Evolutionary conservation across 2,113 vertebrate genomes (phyloP), one percentile per base, ranked within the genome.

Genomic region (Pituophis catenifer): DNA sequence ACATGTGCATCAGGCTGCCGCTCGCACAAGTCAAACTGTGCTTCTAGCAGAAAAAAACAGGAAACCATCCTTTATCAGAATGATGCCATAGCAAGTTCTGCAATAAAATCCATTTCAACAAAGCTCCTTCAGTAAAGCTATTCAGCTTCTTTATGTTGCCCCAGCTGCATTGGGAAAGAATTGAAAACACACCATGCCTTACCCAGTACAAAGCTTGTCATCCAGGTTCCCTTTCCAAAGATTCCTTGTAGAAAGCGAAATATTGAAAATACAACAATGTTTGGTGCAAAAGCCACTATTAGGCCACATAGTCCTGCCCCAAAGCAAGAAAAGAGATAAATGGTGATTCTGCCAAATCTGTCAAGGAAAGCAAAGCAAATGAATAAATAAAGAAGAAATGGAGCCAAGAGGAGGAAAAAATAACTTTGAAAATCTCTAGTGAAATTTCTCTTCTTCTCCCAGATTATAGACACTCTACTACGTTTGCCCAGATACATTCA

Each of bases 201-300:
- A 99, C 99, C 98, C 11, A 99, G 98, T 91, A 99, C 99, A 0
- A 99, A 99, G 96, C 98, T 98, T 0, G 97, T 98, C 97, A 99
- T 98, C 99, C 99, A 99, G 0, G 99, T 99, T 91, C 99, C 99
- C 93, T 99, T 99, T 95, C 98, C 98, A 88, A 99, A 99, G 6
- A 99, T 96, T 7, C 99, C 99, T 94, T 98, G 98, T 0, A 99
- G 97, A 85, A 98, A 98, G 90, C 99, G 98, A 97, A 99, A 99
- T 89, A 99, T 96, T 95, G 99, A 97, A 90, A 99, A 96, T 50
- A 98, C 93, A 2, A 96, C 93, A 93, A 99, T 99, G 95, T 98
- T 98, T 1, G 99, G 98, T 29, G 99, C 97, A 1, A 99, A 97
- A 0, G 99, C 99, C 90, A 98, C 98, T 96, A 99, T 97, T 24